A percentile compares a stretch with the other conserved stretches of the same genome.
phyloP scores from a whole-genome alignment of 2,113 vertebrate genomes.

The Ascaphus truei region DNA sequence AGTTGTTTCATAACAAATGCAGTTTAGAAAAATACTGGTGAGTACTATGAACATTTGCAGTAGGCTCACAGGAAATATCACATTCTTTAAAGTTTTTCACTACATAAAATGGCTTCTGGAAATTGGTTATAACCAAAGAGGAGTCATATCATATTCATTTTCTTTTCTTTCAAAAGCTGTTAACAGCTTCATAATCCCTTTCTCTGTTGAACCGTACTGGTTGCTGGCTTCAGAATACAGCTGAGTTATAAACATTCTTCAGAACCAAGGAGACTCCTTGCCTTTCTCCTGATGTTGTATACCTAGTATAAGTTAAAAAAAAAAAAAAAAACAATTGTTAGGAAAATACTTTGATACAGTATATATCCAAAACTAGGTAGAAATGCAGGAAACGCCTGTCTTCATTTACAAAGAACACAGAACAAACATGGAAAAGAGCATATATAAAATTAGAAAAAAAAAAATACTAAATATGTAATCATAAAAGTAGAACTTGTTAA shows the following conservation, averaged over 20 bases:
- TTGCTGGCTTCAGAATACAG: constrained; percentile 27
- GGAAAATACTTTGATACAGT: too few relatives aligned
- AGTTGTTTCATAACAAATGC: constrained; percentile 53
- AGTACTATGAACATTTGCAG: constrained; percentile 55
- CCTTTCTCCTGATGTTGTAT: constrained; percentile 84
- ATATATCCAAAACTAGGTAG: too few relatives aligned
- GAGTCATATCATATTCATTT: not conserved
- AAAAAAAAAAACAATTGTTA: too few relatives aligned
- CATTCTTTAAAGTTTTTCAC: not conserved
- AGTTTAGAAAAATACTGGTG: constrained; percentile 49
- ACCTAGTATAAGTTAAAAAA: constrained; percentile 57
- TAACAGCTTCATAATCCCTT: constrained; percentile 23
- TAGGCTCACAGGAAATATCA: constrained; percentile 56
- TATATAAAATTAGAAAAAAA: too few relatives aligned
- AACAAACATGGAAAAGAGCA: too few relatives aligned
- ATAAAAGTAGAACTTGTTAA: too few relatives aligned
- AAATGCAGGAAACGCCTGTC: too few relatives aligned
- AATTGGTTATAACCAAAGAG: not conserved
- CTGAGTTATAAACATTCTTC: constrained; percentile 46
- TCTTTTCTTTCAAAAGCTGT: constrained; percentile 23
- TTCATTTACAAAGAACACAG: too few relatives aligned
- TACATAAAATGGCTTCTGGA: not conserved
- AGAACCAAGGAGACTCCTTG: constrained; percentile 89
- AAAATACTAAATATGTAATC: too few relatives aligned
- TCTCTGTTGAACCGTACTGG: constrained; percentile 26